phyloP scores from a whole-genome alignment of 2,797 vertebrate species.

The Meriones psammophilus region DNA sequence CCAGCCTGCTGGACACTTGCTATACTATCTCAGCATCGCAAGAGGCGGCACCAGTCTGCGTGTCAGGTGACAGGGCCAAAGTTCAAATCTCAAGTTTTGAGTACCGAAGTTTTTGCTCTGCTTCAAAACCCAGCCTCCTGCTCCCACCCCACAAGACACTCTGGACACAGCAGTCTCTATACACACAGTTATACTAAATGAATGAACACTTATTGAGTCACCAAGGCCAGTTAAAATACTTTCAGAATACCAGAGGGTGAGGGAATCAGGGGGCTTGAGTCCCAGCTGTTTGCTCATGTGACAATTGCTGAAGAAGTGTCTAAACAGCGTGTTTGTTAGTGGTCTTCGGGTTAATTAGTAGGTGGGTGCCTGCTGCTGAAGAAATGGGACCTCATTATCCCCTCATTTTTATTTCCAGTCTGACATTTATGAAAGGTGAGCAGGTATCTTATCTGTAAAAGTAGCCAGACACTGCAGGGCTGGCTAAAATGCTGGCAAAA shows the following conservation, averaged over 20 bases:
- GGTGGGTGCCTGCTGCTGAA: constrained; percentile 51
- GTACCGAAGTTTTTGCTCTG: neutral
- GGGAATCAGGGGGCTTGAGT: neutral
- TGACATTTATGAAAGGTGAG: constrained; percentile 82
- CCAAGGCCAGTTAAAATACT: constrained; percentile 57
- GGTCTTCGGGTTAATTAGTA: constrained; percentile 69
- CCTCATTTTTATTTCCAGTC: constrained; percentile 73
- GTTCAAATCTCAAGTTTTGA: neutral
- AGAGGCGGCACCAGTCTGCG: fast-evolving
- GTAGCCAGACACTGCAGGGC: constrained; percentile 30
- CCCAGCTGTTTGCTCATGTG: neutral
- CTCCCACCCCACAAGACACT: fast-evolving
- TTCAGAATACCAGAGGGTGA: constrained; percentile 63
- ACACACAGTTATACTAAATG: neutral
- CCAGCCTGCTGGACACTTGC: neutral
- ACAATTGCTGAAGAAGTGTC: constrained; percentile 6
- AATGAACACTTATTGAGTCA: constrained; percentile 55
- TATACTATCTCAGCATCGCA: neutral
- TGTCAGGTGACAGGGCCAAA: neutral
- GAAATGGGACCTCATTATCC: constrained; percentile 73
- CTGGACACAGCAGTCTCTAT: neutral
- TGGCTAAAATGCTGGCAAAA: no score
- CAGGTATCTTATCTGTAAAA: constrained; percentile 70
- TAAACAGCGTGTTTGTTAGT: constrained; percentile 18
- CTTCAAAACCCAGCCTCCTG: neutral